A percentile compares a stretch with the other conserved stretches of the same genome.
These are phyloP conservation scores for Myioborus melanocephalus DNA, from an alignment of 2,797 vertebrate species.

Conservation along the genomic window DNA sequence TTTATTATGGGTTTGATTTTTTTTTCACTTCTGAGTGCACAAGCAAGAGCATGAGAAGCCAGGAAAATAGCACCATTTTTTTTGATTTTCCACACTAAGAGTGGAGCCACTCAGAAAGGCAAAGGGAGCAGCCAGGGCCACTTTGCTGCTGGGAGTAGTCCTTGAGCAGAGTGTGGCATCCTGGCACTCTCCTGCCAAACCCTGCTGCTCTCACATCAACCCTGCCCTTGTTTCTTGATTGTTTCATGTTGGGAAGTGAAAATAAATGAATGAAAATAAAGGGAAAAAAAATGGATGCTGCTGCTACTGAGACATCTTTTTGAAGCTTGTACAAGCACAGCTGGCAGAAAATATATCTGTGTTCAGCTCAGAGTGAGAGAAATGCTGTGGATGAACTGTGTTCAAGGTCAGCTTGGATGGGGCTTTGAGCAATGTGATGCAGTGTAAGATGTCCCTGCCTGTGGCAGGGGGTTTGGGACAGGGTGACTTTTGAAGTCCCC, in stretches of 20 bases:
- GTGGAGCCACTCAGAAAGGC: fast-evolving
- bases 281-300: neutral
- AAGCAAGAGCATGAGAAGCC: neutral
- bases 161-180: too few relatives aligned
- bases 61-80: neutral
- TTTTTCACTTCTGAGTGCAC: neutral
- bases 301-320: neutral
- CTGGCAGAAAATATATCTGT: neutral
- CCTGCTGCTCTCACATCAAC: neutral
- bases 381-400: neutral
- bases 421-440: neutral
- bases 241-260: fast-evolving
- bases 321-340: neutral
- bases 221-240: neutral
- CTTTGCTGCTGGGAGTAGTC: neutral
- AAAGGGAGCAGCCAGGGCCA: fast-evolving
- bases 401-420: neutral
- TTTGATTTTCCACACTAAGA: neutral
- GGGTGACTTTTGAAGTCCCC: neutral
- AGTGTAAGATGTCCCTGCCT: neutral
- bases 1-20: neutral
- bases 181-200: neutral
- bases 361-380: neutral
- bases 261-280: neutral
- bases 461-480: neutral